Evolutionary conservation across 2,797 vertebrate genomes (phyloP).

Genomic region (Glyptemys insculpta): DNA sequence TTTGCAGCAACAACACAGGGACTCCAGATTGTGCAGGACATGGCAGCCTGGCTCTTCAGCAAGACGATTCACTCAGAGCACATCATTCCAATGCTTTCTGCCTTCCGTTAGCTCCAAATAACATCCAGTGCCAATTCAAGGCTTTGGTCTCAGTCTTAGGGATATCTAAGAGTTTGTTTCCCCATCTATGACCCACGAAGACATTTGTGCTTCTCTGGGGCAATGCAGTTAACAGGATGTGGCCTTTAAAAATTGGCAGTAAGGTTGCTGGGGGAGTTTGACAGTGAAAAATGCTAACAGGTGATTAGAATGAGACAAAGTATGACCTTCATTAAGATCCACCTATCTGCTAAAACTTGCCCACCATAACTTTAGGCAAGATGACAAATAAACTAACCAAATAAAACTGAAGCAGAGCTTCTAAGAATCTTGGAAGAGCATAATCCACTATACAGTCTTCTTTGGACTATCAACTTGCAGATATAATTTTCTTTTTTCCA

Average conservation of each 20-base stretch:
- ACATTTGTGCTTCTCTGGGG: neutral
- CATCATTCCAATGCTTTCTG: neutral
- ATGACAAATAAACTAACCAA: neutral
- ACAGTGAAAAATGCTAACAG: neutral
- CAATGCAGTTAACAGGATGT: neutral
- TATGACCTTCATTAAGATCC: neutral
- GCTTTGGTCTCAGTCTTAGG: neutral
- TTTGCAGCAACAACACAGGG: neutral
- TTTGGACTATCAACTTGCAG: neutral
- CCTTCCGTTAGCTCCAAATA: neutral
- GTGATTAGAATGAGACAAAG: neutral
- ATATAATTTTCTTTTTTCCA: neutral
- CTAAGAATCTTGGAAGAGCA: neutral
- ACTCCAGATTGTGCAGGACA: neutral
- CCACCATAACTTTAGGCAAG: neutral
- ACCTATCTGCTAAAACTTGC: neutral
- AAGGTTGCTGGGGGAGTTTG: neutral
- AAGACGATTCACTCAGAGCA: neutral
- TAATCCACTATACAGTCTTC: neutral
- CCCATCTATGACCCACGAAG: neutral
- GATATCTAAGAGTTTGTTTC: neutral
- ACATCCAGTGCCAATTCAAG: neutral
- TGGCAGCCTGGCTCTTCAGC: neutral
- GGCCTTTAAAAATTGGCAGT: neutral
- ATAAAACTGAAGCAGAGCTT: neutral